A percentile compares a stretch with the other conserved stretches of the same genome.
Conservation (phyloP, 2,797 vertebrate genomes). For the Fratercula arctica region DNA sequence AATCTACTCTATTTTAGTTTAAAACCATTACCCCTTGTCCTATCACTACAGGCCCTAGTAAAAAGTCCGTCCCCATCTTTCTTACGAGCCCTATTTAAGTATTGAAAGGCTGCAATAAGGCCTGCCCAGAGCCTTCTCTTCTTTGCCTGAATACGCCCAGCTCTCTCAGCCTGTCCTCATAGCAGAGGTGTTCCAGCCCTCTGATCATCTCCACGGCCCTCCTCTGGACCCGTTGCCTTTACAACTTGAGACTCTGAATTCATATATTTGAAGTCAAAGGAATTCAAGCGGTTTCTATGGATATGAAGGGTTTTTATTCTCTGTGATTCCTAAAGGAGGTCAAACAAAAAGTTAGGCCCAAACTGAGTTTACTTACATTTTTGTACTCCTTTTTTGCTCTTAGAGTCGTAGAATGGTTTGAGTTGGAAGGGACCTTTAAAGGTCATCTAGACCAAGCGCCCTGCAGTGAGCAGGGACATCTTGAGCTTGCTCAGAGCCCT, state of each 20-base stretch:
- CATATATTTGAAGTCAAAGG: background rate
- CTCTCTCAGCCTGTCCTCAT: too few species aligned
- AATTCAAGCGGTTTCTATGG: background rate
- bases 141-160: background rate
- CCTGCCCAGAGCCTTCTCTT: accelerated
- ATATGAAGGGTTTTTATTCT: background rate
- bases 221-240: background rate
- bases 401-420: background rate
- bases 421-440: background rate
- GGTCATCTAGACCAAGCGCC: background rate
- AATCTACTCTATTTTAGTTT: background rate
- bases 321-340: background rate
- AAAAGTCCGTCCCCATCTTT: background rate
- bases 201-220: accelerated
- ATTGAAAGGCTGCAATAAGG: accelerated
- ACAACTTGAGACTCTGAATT: background rate
- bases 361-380: background rate
- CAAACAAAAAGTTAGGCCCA: background rate
- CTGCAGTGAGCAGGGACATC: background rate
- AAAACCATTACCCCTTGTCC: background rate
- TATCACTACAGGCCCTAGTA: accelerated
- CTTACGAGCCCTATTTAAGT: background rate
- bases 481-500: background rate
- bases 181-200: too few species aligned
- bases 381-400: background rate